Percentiles rank a stretch among this genome's conserved stretches.
Evolutionary conservation across 2,888 invertebrate species (phyloP).

Genomic region (Tenthredo notha): DNA sequence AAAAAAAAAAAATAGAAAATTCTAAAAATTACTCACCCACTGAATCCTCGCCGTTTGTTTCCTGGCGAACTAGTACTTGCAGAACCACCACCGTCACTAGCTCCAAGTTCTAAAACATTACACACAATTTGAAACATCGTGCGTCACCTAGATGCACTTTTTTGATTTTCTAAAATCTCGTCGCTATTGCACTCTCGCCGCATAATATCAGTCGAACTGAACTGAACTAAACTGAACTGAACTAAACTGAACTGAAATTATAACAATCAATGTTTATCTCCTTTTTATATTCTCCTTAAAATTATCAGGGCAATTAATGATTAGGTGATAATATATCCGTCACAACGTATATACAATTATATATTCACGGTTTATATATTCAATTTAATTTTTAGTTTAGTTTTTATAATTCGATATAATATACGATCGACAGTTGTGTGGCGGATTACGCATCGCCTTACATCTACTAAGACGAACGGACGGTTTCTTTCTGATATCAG

Average conservation of each 20-base stretch:
- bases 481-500: conserved; percentile 34
- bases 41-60: conserved; percentile 91
- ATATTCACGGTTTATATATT: conserved; percentile 11
- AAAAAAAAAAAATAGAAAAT: background rate
- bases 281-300: too few relatives aligned
- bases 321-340: background rate
- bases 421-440: background rate
- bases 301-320: background rate
- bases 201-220: background rate
- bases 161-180: background rate
- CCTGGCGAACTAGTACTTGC: conserved; percentile 89
- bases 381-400: background rate
- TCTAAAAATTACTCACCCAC: conserved; percentile 84
- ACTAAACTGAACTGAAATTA: too few relatives aligned
- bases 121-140: conserved; percentile 53
- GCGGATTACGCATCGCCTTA: background rate
- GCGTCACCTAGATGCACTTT: conserved; percentile 10
- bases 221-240: too few relatives aligned
- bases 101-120: conserved; percentile 83
- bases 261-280: background rate
- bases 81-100: conserved; percentile 82
- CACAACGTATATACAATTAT: background rate
- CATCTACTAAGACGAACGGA: conserved; percentile 14
- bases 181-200: background rate
- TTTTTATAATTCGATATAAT: background rate